Evolutionary conservation across 2,113 vertebrate genomes (phyloP), one percentile per base, ranked within the genome.

Genomic region (Origma solitaria): DNA sequence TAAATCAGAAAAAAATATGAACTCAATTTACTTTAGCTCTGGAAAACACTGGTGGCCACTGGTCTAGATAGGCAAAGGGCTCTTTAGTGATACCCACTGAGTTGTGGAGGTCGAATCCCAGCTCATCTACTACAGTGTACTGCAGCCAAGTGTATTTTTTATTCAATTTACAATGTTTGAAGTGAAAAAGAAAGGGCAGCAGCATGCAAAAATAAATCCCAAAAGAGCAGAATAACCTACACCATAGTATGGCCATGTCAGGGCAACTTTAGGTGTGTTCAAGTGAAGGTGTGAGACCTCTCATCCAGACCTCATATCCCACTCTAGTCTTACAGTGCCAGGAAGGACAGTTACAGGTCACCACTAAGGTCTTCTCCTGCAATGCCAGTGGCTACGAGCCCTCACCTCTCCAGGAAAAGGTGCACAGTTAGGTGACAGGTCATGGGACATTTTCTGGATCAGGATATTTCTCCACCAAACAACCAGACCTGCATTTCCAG

Each of bases 1-100:
- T 44, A 88, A 94, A 88, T 64, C 6, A 30, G 64, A 84, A 91
- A 88, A 88, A 88, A 83, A 66, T 31, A 33, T 54, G 3, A 21
- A 75, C 51, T 83, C 47, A n/a, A 4, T 70, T 86, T 68, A 21
- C 44, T 35, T 85, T 31, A 75, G 22, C 20, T 78, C 69, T 75
- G 69, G 33, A 38, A 82, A 94, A 75, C 35, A 57, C 38, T 50
- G 38, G 42, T n/a, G n/a, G 40, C 50, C 81, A 40, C 54, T 76
- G 53, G 50, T 40, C 61, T 15, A 79, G 31, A 37, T 8, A 60
- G 53, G 51, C 33, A 18, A 73, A 84, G 54, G 30, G 25, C 16
- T 88, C 53, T 37, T 70, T 1, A 84, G 50, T 47, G 25, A 66
- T 45, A 61, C 28, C 28, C 57, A 30, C 40, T 28, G 30, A 86